Evolutionary conservation across 2,888 invertebrate species (phyloP).

Genomic region (Luffia ferchaultella): DNA sequence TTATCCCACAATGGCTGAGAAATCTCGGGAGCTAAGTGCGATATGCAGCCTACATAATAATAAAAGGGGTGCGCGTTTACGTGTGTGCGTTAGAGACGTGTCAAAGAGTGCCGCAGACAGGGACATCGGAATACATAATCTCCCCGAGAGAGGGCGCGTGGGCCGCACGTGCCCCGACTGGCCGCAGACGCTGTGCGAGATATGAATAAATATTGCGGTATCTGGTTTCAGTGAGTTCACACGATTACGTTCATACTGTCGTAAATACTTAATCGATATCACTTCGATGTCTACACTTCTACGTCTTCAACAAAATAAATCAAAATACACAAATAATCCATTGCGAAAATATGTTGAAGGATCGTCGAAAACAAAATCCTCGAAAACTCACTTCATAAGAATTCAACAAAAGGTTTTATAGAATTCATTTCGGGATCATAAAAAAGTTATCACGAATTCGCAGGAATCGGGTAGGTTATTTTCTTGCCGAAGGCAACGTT

Average conservation of each 20-base stretch:
- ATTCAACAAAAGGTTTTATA: conserved; percentile 55
- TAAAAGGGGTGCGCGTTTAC: not conserved
- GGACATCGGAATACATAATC: conserved; percentile 18
- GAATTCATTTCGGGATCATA: conserved; percentile 58
- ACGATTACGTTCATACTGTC: too few species aligned
- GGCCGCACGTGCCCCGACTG: conserved; percentile 28
- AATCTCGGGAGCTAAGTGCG: not conserved
- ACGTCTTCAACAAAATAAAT: too few species aligned
- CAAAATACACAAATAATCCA: too few species aligned
- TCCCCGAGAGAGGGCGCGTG: conserved; percentile 29
- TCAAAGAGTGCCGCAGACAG: not conserved
- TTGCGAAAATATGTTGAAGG: too few species aligned
- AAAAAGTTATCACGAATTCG: conserved; percentile 59
- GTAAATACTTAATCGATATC: too few species aligned
- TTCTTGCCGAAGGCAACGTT: conserved; percentile 37
- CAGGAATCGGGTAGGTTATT: conserved; percentile 52
- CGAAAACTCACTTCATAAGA: conserved; percentile 45
- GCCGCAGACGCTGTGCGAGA: conserved; percentile 28
- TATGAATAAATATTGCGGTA: conserved; percentile 28
- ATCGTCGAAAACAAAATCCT: conserved; percentile 47
- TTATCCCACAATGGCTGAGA: not conserved
- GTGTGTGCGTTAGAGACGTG: not conserved
- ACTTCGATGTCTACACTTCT: too few species aligned
- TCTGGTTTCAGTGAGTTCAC: not conserved
- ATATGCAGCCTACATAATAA: not conserved